Base-by-base conservation (phyloP, 2,888 invertebrate genomes). In the Drosophila kuntzei region DNA sequence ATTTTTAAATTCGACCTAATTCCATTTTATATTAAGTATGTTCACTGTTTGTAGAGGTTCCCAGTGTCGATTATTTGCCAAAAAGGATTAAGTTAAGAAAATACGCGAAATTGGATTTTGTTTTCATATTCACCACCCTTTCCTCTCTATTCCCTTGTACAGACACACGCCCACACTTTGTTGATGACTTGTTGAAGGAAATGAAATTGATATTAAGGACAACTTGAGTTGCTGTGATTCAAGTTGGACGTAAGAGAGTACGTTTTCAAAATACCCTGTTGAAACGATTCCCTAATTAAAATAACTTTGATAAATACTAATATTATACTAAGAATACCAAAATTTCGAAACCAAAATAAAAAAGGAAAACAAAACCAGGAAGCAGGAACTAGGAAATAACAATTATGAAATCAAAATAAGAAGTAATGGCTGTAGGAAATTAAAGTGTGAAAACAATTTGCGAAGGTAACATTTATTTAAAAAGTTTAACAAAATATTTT, bases 71-170 rank as follows among this genome's bases (percentile, higher is more conserved):
- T 60, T 57, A 64, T 69, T 74, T 75, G 62, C 64, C 78, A 61
- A 76, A 71, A 80, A 78, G 71, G 80, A 80, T 80, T 80, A 80
- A 75, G 80, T 80, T 70, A 78, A 70, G 80, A 79, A 72, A 75
- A 71, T 75, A 67, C 80, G 75, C 78, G 76, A 87, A 87, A 87
- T 87, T 85, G 82, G 88, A 84, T 87, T 80, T 80, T 54, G 70
- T 39, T 69, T 59, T 70, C 57, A 59, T 61, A 55, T 39, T 53
- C 47, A 9, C 29, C 25, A 2, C 41, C 58, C 36, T 11, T 27
- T 32, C 4, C 16, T 12, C 34, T 16, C 29, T 11, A 11, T 37
- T 47, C 32, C 27, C 22, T 11, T 8, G 41, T 32, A 22, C 41
- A 18, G n/a, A 14, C 50, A 60, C 29, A 37, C 20, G 18, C 59